Conservation (phyloP, 2,888 invertebrate genomes). For the Pollenia labialis region DNA sequence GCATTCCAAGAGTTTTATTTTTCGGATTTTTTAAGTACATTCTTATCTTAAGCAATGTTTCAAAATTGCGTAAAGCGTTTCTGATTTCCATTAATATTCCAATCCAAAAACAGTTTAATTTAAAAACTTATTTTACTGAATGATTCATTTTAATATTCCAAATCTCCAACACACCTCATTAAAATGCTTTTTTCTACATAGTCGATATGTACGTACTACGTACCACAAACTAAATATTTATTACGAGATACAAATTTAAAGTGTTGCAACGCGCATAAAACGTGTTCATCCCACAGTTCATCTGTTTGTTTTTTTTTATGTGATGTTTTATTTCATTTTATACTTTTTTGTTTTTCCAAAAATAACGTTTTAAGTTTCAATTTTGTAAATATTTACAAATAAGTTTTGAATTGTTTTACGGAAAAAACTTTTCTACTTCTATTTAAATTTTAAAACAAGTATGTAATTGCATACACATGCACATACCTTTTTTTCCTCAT, state of each 20-base stretch:
- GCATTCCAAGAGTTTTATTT: no score
- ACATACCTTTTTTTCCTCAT: slow-evolving; percentile 4
- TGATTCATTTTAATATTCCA: not conserved
- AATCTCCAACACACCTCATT: not conserved
- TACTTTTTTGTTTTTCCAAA: not conserved
- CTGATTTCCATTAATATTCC: no score
- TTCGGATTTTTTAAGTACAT: no score
- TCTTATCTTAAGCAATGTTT: no score
- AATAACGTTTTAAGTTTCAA: slow-evolving; percentile 45
- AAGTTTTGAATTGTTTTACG: slow-evolving; percentile 1
- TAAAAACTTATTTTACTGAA: not conserved
- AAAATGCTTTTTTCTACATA: not conserved
- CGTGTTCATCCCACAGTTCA: slow-evolving; percentile 54
- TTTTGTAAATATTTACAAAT: slow-evolving; percentile 38
- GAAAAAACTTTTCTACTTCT: slow-evolving; percentile 2
- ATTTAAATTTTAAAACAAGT: slow-evolving; percentile 11
- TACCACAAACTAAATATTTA: not conserved
- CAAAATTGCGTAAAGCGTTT: no score
- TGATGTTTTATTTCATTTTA: not conserved
- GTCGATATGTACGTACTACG: not conserved
- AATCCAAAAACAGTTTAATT: not conserved
- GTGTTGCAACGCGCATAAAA: slow-evolving; percentile 42
- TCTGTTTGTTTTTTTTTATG: not conserved
- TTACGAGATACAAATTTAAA: slow-evolving; percentile 15
- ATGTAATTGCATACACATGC: not conserved